Evolutionary conservation across 1,140 invertebrate genomes (phyloP).

Genomic region (Philopotamus ludificatus): DNA sequence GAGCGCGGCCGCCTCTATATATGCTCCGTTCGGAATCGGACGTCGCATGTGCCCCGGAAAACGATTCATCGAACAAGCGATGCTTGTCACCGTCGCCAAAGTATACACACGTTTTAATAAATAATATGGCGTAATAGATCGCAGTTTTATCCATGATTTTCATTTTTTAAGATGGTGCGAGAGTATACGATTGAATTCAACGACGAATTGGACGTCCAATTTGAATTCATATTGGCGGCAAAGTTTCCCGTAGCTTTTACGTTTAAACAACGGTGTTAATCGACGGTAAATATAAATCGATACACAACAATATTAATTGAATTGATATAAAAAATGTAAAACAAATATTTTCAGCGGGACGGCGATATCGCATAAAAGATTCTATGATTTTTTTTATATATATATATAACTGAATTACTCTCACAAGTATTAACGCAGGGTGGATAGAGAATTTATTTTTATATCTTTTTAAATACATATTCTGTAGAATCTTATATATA

Average conservation of each 20-base stretch:
- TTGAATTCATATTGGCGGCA: constrained; percentile 75
- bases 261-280: constrained; percentile 57
- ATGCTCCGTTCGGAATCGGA: constrained; percentile 87
- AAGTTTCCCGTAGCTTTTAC: constrained; percentile 68
- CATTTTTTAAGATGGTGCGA: constrained; percentile 61
- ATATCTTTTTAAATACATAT: too few relatives aligned
- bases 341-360: too few relatives aligned
- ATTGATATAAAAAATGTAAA: too few relatives aligned
- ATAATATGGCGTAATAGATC: background rate
- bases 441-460: too few relatives aligned
- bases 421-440: too few relatives aligned
- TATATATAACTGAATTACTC: background rate
- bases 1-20: constrained; percentile 59
- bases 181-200: constrained; percentile 68
- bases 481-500: too few relatives aligned
- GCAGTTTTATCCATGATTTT: constrained; percentile 6
- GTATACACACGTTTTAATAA: constrained; percentile 49
- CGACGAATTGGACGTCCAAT: constrained; percentile 68
- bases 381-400: too few relatives aligned
- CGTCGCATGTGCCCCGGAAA: constrained; percentile 79
- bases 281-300: too few relatives aligned
- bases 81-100: constrained; percentile 73
- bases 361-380: too few relatives aligned
- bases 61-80: constrained; percentile 74
- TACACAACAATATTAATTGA: too few relatives aligned